These are phyloP conservation scores for Drosophila putrida DNA, from an alignment of 2,888 invertebrate species.

Conservation along the genomic window DNA sequence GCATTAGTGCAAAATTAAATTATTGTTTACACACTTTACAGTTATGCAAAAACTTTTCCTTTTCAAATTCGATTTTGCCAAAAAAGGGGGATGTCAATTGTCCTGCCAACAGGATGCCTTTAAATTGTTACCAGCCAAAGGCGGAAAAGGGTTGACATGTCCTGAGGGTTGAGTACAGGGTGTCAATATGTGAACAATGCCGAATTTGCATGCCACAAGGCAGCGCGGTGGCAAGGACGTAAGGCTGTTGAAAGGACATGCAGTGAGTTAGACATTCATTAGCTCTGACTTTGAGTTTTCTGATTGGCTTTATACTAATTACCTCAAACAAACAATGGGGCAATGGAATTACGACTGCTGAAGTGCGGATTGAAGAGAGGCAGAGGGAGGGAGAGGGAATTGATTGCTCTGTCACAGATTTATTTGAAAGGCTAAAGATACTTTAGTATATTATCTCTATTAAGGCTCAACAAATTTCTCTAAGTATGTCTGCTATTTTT, in stretches of 20 bases:
- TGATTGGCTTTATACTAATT: slow-evolving; percentile 39
- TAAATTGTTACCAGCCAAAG: slow-evolving; percentile 42
- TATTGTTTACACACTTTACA: slow-evolving; percentile 77
- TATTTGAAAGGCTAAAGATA: neutral
- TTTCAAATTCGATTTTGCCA: slow-evolving; percentile 54
- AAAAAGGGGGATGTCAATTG: slow-evolving; percentile 37
- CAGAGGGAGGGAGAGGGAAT: too few relatives aligned
- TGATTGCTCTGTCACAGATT: neutral
- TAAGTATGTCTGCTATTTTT: too few relatives aligned
- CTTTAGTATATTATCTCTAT: neutral
- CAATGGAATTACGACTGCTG: slow-evolving; percentile 8
- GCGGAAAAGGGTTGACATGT: slow-evolving; percentile 9
- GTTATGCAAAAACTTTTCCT: slow-evolving; percentile 40
- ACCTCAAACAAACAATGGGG: slow-evolving; percentile 27
- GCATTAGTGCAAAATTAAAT: slow-evolving; percentile 82
- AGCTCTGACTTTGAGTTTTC: slow-evolving; percentile 46
- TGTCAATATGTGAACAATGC: slow-evolving; percentile 63
- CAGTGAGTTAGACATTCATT: slow-evolving; percentile 47
- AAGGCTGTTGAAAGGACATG: slow-evolving; percentile 10
- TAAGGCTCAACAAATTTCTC: neutral
- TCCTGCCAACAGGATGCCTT: slow-evolving; percentile 9
- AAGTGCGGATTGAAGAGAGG: neutral
- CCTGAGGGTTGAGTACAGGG: slow-evolving; percentile 33
- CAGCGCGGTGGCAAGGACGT: neutral
- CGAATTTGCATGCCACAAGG: slow-evolving; percentile 55